Evolutionary conservation across 2,888 invertebrate species (phyloP), one percentile per base, ranked within the genome.

Genomic region (Rhopalosiphum nymphaeae): DNA sequence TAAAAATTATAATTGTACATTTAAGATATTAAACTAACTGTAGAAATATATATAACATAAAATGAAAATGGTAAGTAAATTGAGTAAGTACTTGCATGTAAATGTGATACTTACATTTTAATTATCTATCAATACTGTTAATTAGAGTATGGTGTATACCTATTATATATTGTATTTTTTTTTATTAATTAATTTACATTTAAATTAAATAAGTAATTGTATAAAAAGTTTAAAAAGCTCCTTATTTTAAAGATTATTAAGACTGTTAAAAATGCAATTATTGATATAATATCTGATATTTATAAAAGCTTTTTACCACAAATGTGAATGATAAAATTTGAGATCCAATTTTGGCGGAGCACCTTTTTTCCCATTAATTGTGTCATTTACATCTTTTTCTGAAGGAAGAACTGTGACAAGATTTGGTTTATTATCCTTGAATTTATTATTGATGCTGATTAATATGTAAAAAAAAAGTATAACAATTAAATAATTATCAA

Each of bases 371-470:
- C 93, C 93, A 49, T 85, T 89, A 42, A 85, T 36, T 42, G 56
- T 57, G 46, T 93, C 93, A 42, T 36, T 93, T 84, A 90, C 16
- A 49, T 85, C 44, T 91, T 94, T 90, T 87, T 94, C 94, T 49
- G 94, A 94, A 16, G 94, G 94, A 94, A 94, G 94, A 94, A 94
- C 94, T 53, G 94, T 94, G 86, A 94, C 94, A n/a, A 94, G 86
- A 91, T 67, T 94, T 29, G 94, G 94, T 67, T 90, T 91, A 42
- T 94, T 94, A 26, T 91, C 94, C 49, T 94, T 94, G 53, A 94
- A 91, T 86, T 94, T 94, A 42, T 94, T 94, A 86, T 94, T 94
- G 42, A 94, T 86, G 42, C 94, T 94, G 42, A 90, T 85, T 46
- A 16, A 93, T 0, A 57, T 0, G 10, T n/a, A 53, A 67, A 26